Evolutionary conservation across 2,888 invertebrate genomes (phyloP), one percentile per base, ranked within the genome.

Genomic region (Chironomus tentans): DNA sequence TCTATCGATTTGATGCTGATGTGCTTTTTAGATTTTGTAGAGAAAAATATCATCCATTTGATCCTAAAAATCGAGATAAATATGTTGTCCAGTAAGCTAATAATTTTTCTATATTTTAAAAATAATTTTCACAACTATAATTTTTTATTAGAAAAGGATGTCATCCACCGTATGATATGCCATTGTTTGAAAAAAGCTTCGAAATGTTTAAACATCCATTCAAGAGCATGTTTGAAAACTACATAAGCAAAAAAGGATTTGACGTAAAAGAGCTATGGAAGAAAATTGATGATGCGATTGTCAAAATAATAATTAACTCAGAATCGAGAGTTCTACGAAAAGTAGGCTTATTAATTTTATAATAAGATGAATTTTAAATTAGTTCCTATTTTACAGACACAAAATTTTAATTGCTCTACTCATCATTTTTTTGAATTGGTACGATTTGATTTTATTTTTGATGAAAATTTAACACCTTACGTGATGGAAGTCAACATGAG

Each of bases 401-500:
- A 6, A 5, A 21, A 46, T 3, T 13, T 12, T 10, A 46, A 46
- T 7, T 47, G 21, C 2, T 47, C 70, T 22, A 47, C 47, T 15
- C 46, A 70, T 18, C 3, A 70, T 80, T 95, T 94, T 83, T 97
- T 97, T 84, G 96, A 97, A 84, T 86, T 97, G 87, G 91, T 95
- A 84, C 88, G 97, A 69, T 92, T 97, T 81, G 97, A 97, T 82
- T 91, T 96, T 82, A 90, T 94, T 0, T 84, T 96, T 0, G 94
- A 96, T 81, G 91, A 93, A 79, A 85, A 94, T 77, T 82, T 95
- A 1, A 91, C 91, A 71, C 91, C 95, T 0, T 93, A 88, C 80
- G 85, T 95, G 13, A 89, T 97, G 87, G 96, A 97, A 85, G 95
- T 94, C 0, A 97, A 97, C 81, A 96, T 96, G 96, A 95, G 95